phyloP scores from a whole-genome alignment of 2,113 vertebrate species.

The Dryoscopus gambensis region DNA sequence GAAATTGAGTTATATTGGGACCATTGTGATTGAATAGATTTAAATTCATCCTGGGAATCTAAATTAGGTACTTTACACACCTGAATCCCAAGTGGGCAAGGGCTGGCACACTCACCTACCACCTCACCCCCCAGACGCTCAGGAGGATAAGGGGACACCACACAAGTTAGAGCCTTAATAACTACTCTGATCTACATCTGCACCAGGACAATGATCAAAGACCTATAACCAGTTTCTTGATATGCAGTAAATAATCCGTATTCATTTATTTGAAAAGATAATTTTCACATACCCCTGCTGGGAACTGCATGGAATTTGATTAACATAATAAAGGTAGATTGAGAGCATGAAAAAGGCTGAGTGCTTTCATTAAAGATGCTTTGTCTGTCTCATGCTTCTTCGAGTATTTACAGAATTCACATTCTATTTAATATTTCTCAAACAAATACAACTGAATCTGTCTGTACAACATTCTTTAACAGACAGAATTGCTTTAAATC shows the following conservation, averaged over 20 bases:
- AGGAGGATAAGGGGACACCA: neutral
- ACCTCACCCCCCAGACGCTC: neutral
- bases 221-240: neutral
- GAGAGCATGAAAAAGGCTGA: neutral
- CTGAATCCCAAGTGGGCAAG: neutral
- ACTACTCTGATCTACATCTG: neutral
- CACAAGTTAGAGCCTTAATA: neutral
- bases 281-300: neutral
- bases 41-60: neutral
- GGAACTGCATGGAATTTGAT: conserved; percentile 1
- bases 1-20: neutral
- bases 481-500: neutral
- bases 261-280: conserved; percentile 19
- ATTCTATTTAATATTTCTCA: neutral
- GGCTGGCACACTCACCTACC: neutral
- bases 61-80: neutral
- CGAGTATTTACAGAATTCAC: neutral
- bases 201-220: neutral
- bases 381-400: neutral
- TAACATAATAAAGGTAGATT: conserved; percentile 42
- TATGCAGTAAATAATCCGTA: conserved; percentile 4
- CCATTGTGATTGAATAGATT: neutral
- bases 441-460: neutral
- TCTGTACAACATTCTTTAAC: neutral
- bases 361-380: neutral